Evolutionary conservation across 2,888 invertebrate genomes (phyloP), one percentile per base, ranked within the genome.

Genomic region (Heteromyza rotundicornis): DNA sequence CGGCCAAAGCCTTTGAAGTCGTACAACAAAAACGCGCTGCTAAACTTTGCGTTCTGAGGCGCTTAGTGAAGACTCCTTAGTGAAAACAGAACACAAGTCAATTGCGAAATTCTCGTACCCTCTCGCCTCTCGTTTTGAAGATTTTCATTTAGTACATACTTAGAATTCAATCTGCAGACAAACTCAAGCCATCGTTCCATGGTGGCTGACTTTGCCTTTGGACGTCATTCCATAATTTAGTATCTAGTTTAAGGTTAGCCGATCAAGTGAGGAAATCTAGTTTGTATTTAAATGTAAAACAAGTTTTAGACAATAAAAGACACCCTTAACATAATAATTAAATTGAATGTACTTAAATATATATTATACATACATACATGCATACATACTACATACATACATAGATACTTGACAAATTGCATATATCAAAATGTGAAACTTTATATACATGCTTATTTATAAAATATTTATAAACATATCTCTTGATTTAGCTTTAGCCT

Each of bases 281-380:
- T 54, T 35, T 51, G 51, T 59, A n/a, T n/a, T n/a, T n/a, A 59
- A 55, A 54, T 32, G 47, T 54, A 24, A 63, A 63, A 73, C 70
- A 75, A 66, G 72, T 73, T 75, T 75, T 75, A 75, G 75, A 75
- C 75, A 75, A 75, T 75, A 75, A 62, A 36, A 36, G 56, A 14
- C 27, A 36, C 32, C 55, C 36, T 24, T 17, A 17, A 22, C 51
- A 3, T 32, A 32, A 32, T 32, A 32, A 32, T 8, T 32, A 32
- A 32, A 32, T 32, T 32, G 12, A 20, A 35, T 10, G 5, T 56
- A 49, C 36, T 27, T 47, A 53, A 44, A 49, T 55, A 56, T 40
- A 36, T 51, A 36, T 52, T 7, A 64, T 54, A 53, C 20, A 17
- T 32, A 51, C 24, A 12, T 27, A 19, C 22, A 22, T 47, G 36